phyloP scores from a whole-genome alignment of 2,888 invertebrate genomes.

The Dysmachus trigonus region DNA sequence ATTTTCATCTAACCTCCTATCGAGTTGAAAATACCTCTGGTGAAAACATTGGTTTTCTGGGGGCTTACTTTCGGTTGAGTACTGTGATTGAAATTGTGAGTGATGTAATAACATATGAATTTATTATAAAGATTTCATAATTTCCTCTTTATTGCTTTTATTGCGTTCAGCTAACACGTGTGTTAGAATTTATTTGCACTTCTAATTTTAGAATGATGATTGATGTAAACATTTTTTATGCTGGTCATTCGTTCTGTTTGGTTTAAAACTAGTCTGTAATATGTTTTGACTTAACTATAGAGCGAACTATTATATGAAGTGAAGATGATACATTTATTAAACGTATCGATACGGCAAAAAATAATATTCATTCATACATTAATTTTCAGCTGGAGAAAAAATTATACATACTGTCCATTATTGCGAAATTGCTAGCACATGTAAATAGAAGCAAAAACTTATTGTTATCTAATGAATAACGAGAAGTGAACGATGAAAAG shows the following conservation, averaged over 20 bases:
- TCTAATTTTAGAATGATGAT: neutral
- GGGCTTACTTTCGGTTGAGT: constrained; percentile 57
- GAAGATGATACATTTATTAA: no score
- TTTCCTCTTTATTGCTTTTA: neutral
- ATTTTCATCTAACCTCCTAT: constrained; percentile 9
- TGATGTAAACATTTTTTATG: neutral
- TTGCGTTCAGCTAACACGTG: neutral
- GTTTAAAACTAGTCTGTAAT: neutral
- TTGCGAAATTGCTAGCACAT: neutral
- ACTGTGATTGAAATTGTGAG: neutral
- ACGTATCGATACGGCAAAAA: no score
- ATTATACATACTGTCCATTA: neutral
- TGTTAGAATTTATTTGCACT: neutral
- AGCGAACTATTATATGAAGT: no score
- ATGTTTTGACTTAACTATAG: neutral
- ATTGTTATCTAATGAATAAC: no score
- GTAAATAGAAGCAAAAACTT: no score
- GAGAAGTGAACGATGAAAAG: no score
- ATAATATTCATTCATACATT: no score
- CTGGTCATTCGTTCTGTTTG: no score
- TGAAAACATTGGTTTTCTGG: constrained; percentile 55
- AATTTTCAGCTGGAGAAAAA: no score
- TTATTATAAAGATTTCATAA: neutral
- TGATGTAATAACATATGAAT: neutral
- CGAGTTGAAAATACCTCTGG: constrained; percentile 19